Conservation (phyloP, 2,797 vertebrate species). For the Squalus acanthias region DNA sequence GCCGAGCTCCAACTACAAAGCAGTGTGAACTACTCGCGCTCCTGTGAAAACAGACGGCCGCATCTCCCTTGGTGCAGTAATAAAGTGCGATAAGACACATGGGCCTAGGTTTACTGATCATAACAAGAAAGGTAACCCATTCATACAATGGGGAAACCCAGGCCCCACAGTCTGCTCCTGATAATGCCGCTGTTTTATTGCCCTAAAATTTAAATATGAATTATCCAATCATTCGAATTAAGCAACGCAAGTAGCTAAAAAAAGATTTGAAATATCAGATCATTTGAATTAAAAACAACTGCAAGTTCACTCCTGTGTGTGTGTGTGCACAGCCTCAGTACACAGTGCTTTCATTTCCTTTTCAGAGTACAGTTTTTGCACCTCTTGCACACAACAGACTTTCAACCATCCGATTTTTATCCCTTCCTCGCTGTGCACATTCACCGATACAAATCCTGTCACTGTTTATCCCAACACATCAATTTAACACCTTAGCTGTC, state of each 20-base stretch:
- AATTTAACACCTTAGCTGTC: conserved; percentile 36
- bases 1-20: background rate
- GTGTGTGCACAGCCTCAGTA: background rate
- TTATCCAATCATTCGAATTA: background rate
- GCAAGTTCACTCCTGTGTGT: background rate
- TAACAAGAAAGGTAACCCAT: background rate
- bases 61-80: background rate
- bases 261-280: background rate
- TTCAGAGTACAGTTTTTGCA: background rate
- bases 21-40: background rate
- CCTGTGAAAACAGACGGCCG: background rate
- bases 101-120: background rate
- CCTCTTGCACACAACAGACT: conserved; percentile 20
- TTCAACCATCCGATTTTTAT: conserved; percentile 18
- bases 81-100: background rate
- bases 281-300: background rate
- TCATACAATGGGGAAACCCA: background rate
- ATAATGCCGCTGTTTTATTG: background rate
- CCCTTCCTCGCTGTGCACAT: conserved; percentile 22
- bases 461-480: conserved; percentile 23
- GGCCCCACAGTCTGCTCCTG: background rate
- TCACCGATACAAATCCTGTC: conserved; percentile 12
- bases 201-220: background rate
- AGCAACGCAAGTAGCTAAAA: background rate
- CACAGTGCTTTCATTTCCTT: conserved; percentile 2